phyloP scores from a whole-genome alignment of 2,888 invertebrate species.

The Willowsia nigromaculata region DNA sequence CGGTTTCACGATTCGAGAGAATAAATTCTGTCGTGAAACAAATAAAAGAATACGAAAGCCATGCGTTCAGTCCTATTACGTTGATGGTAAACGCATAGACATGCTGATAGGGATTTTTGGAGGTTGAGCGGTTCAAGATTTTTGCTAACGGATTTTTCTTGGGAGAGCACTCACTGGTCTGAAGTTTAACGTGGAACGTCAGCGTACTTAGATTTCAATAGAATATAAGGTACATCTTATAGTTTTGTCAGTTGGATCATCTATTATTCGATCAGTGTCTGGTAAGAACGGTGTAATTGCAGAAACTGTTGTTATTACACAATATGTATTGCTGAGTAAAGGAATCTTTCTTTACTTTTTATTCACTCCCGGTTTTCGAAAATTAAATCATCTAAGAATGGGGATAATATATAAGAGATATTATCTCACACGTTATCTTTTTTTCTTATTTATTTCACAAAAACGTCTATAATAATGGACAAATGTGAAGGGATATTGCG shows the following conservation, averaged over 20 bases:
- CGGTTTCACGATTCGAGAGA: neutral
- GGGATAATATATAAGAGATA: no score
- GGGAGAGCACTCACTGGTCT: neutral
- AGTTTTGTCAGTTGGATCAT: neutral
- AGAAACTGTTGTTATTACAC: neutral
- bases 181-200: neutral
- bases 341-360: no score
- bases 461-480: no score
- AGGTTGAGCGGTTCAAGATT: neutral
- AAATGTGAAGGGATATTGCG: neutral
- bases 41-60: neutral
- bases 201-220: neutral
- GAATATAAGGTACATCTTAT: neutral
- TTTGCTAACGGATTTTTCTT: neutral
- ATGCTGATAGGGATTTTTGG: neutral
- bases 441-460: no score
- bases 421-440: no score
- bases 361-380: no score
- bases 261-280: neutral
- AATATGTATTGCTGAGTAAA: no score
- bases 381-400: no score
- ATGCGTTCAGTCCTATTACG: neutral
- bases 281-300: neutral
- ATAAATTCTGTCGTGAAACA: neutral
- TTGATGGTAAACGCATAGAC: neutral